phyloP scores from a whole-genome alignment of 2,888 invertebrate species.

The Harmothoe impar region DNA sequence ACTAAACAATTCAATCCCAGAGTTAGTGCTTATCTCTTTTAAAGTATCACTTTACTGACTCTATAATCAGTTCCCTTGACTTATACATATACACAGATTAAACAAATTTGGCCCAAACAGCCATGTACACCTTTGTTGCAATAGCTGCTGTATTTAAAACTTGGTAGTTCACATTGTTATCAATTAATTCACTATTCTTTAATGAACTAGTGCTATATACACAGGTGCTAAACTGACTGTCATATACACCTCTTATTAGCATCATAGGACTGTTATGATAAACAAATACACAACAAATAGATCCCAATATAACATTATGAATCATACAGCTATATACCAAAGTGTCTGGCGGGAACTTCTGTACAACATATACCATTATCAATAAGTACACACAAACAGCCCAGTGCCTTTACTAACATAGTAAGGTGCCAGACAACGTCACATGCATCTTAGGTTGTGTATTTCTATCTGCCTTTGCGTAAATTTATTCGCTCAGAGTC shows the following conservation, averaged over 20 bases:
- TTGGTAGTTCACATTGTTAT: background rate
- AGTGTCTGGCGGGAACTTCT: background rate
- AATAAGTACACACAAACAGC: too few species aligned
- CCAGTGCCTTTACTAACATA: too few species aligned
- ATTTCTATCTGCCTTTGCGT: too few species aligned
- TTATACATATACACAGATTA: background rate
- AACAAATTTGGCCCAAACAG: background rate
- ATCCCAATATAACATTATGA: background rate
- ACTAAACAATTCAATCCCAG: constrained; percentile 4
- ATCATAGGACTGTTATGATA: background rate
- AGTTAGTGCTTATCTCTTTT: constrained; percentile 42
- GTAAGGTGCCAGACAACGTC: too few species aligned
- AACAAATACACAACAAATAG: background rate
- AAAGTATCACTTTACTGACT: constrained; percentile 25
- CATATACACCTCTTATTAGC: background rate
- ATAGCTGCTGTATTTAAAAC: background rate
- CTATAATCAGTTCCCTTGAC: background rate
- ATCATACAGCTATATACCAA: background rate
- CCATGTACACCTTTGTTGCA: too few species aligned
- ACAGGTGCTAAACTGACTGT: background rate
- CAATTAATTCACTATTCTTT: background rate
- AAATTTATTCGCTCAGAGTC: too few species aligned
- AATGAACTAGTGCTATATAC: background rate
- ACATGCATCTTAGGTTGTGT: too few species aligned
- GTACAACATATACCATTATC: too few species aligned